Evolutionary conservation across 2,797 vertebrate genomes (phyloP).

Genomic region (Eulemur coronatus): DNA sequence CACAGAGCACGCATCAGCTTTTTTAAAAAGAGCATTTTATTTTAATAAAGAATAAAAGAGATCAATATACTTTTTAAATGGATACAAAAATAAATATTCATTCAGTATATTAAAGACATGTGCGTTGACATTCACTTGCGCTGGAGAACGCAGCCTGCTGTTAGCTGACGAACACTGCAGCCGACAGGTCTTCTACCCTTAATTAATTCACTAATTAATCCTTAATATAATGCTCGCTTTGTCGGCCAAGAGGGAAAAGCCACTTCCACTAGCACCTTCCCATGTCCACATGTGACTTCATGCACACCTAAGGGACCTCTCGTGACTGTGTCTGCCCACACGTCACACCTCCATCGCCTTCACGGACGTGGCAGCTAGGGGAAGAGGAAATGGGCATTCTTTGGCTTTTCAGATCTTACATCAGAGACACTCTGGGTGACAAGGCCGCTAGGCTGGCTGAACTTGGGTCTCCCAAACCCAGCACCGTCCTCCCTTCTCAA

Average conservation of each 20-base stretch:
- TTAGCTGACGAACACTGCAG: neutral
- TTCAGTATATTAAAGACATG: neutral
- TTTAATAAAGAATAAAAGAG: constrained; percentile 69
- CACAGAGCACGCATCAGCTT: neutral
- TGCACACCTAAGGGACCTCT: fast-evolving
- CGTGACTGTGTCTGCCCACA: fast-evolving
- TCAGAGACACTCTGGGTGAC: too few species aligned
- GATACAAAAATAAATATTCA: constrained; percentile 84
- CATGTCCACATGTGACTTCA: too few species aligned
- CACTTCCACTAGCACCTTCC: neutral
- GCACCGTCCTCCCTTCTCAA: neutral
- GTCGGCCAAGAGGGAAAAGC: neutral
- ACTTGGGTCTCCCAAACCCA: neutral
- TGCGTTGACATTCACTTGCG: neutral
- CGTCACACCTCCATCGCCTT: fast-evolving
- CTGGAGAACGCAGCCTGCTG: neutral
- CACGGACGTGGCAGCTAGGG: fast-evolving
- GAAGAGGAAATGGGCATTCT: fast-evolving
- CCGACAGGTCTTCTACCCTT: neutral
- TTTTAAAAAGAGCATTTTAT: constrained; percentile 82
- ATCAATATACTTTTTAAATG: constrained; percentile 38
- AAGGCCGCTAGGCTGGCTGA: neutral
- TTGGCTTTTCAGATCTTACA: neutral
- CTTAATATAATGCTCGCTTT: neutral
- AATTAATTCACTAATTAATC: too few species aligned